Conservation (phyloP, 2,113 vertebrate species). For the Octodon degus region DNA sequence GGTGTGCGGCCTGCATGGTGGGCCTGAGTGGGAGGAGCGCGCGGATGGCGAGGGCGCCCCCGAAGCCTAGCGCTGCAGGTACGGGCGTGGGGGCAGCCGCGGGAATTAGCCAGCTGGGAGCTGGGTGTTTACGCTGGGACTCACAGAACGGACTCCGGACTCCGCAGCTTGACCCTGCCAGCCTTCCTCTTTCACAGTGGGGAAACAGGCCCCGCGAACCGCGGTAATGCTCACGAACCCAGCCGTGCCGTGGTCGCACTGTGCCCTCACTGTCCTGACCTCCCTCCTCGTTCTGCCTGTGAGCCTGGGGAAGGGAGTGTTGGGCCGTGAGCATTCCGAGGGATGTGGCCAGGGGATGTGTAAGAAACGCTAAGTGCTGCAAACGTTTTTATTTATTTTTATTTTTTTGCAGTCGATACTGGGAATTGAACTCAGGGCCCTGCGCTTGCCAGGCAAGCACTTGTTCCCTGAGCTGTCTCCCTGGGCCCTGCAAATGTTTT, state of each 20-base stretch:
- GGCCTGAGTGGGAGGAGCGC: fast-evolving
- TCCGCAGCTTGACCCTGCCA: neutral
- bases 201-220: neutral
- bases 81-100: neutral
- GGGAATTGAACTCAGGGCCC: no score
- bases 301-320: neutral
- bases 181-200: neutral
- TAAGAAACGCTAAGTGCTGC: neutral
- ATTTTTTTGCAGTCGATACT: no score
- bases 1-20: neutral
- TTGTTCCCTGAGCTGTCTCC: no score
- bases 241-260: neutral
- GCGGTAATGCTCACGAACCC: neutral
- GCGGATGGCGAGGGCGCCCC: neutral
- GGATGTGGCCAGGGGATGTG: no score
- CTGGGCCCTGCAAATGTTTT: neutral
- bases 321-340: neutral
- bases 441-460: no score
- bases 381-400: neutral
- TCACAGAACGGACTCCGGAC: neutral
- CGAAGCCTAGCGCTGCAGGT: constrained; percentile 25
- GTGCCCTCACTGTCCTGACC: neutral
- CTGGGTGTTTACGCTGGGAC: neutral
- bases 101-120: neutral
- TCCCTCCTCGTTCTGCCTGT: no score